Evolutionary conservation across 2,113 vertebrate genomes (phyloP).

Genomic region (Alces alces): DNA sequence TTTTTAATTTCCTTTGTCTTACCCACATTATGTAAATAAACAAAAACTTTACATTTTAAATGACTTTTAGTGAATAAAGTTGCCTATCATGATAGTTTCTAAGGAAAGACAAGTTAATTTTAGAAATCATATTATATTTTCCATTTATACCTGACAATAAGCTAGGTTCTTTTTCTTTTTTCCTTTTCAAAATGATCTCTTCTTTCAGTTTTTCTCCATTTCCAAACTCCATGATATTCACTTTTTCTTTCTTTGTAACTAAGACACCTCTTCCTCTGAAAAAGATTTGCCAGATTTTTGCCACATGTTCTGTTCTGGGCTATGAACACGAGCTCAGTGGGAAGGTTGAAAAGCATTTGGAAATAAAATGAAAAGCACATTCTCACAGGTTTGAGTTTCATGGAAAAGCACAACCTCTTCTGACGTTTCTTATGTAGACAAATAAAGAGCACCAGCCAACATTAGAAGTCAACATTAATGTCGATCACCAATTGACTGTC

Average conservation of each 20-base stretch:
- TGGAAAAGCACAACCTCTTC: constrained; percentile 5
- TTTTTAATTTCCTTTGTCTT: not conserved
- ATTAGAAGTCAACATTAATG: not conserved
- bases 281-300: not conserved
- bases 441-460: not conserved
- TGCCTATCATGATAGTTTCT: not conserved
- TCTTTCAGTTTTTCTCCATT: not conserved
- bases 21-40: not conserved
- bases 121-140: not conserved
- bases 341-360: constrained; percentile 27
- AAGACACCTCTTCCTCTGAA: constrained; percentile 4
- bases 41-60: not conserved
- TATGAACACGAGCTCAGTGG: not conserved
- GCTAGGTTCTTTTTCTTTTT: not conserved
- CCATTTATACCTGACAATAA: not conserved
- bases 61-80: not conserved
- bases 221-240: not conserved
- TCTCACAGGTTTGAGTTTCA: constrained; percentile 49
- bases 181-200: not conserved
- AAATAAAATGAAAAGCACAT: constrained; percentile 41
- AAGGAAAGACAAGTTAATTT: not conserved
- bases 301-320: not conserved
- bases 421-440: constrained; percentile 22
- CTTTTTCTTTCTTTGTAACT: constrained; percentile 21
- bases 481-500: not conserved